Evolutionary conservation across 2,797 vertebrate species (phyloP).

Genomic region (Pipistrellus pipistrellus): DNA sequence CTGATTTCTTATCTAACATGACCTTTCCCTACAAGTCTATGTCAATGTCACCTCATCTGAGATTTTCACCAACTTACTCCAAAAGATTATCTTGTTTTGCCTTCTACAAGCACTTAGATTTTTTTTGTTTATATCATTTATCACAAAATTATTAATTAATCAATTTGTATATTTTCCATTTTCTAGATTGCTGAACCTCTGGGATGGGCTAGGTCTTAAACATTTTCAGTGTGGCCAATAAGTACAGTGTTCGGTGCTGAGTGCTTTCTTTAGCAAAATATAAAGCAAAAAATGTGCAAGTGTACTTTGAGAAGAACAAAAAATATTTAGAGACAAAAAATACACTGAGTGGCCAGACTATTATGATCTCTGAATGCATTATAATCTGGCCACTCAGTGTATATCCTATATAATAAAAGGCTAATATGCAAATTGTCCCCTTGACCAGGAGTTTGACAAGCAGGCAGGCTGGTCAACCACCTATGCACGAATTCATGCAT

Average conservation of each 20-base stretch:
- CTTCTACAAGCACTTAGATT: neutral
- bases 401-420: too few species aligned
- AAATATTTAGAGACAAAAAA: neutral
- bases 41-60: neutral
- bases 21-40: neutral
- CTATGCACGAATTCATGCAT: too few species aligned
- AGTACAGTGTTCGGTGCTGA: neutral
- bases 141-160: neutral
- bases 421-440: too few species aligned
- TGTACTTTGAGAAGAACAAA: slow-evolving; percentile 2
- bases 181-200: neutral
- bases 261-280: neutral
- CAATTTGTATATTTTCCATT: neutral
- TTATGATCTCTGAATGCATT: too few species aligned
- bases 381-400: too few species aligned
- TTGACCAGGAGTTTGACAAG: too few species aligned
- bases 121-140: neutral
- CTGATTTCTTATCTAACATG: neutral
- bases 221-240: neutral
- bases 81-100: neutral
- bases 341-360: too few species aligned
- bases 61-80: neutral
- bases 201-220: neutral
- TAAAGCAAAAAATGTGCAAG: neutral
- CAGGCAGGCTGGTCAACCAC: too few species aligned